These are phyloP conservation scores for Romanogobio albipinnatus DNA, from an alignment of 2,113 vertebrate species.

Conservation along the genomic window DNA sequence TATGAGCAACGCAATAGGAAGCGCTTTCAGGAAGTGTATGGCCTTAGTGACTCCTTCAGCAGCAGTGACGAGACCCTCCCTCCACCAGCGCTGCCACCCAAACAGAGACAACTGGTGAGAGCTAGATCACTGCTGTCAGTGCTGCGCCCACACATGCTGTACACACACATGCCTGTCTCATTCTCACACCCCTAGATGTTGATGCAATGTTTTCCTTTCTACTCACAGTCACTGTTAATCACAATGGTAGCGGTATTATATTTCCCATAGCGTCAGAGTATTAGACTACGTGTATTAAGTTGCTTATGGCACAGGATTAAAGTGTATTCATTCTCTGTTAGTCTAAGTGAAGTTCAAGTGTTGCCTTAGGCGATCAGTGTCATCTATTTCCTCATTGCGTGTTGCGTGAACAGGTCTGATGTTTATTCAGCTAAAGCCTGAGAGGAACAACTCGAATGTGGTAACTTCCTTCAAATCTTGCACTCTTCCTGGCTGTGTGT, in stretches of 20 bases:
- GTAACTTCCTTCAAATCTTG: slow-evolving; percentile 2
- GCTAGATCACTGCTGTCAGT: not conserved
- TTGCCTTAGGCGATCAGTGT: not conserved
- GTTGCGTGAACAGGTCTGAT: not conserved
- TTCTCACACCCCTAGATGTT: not conserved
- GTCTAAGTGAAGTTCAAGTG: slow-evolving; percentile 7
- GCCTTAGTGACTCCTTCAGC: slow-evolving; percentile 81
- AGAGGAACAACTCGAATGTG: not conserved
- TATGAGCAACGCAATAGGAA: slow-evolving; percentile 83
- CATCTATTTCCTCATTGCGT: slow-evolving; percentile 21
- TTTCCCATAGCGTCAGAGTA: not conserved
- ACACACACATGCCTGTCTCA: not conserved
- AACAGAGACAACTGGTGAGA: slow-evolving; percentile 91
- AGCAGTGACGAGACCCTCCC: slow-evolving; percentile 75
- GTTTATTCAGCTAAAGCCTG: slow-evolving; percentile 1
- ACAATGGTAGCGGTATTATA: not conserved
- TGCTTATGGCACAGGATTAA: not conserved
- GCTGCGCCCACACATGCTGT: not conserved
- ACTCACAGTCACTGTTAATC: slow-evolving; percentile 8
- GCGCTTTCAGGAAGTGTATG: slow-evolving; percentile 83
- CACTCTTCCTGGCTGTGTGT: not conserved
- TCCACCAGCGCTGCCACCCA: slow-evolving; percentile 87
- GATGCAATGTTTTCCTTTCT: not conserved
- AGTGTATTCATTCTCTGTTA: not conserved
- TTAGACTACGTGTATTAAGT: not conserved